Base-by-base conservation (phyloP, 2,797 vertebrate genomes). In the Lagocephalus sceleratus region DNA sequence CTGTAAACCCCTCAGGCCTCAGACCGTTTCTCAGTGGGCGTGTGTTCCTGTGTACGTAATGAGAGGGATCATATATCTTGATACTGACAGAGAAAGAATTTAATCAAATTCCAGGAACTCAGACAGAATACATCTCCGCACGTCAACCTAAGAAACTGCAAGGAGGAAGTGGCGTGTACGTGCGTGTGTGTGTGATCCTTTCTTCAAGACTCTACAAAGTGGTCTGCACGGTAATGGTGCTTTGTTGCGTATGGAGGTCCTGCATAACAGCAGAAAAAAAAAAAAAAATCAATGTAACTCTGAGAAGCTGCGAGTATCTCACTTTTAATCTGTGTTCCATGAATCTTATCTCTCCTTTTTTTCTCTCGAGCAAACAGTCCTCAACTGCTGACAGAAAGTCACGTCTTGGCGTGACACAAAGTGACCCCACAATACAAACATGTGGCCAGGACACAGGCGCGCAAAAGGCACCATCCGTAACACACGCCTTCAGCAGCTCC, bases 201-300 rank as follows among this genome's bases (percentile, higher is more conserved):
- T 64, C 73, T 52, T 66, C 40, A 56, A 53, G 56, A 66, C 55
- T 60, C 75, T 53, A 50, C 70, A 81, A 63, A 83, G 70, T 73
- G 66, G 65, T 61, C 51, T 52, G 68, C 55, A 23, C 80, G 57
- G 75, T 85, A 84, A 87, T 84, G 82, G 75, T 25, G 47, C 73
- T 75, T 83, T 68, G 87, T 79, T 73, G 73, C 72, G 83, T 88
- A 78, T 73, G 81, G 85, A 68, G 72, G 76, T 74, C 52, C 53
- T 39, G 72, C 59, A 60, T 67, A 71, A 67, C 68, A 57, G 63
- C 65, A 61, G 48, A 26, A 26, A 32, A 12, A 32, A 32, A 32
- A 32, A 12, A 35, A 35, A 78, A 84, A 85, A 89, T 88, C 83
- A 80, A 87, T 88, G 59, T 12, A 47, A 53, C 61, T 74, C 68